These are phyloP conservation scores for Eustalomyia histrio DNA, from an alignment of 2,888 invertebrate genomes.

Conservation along the genomic window DNA sequence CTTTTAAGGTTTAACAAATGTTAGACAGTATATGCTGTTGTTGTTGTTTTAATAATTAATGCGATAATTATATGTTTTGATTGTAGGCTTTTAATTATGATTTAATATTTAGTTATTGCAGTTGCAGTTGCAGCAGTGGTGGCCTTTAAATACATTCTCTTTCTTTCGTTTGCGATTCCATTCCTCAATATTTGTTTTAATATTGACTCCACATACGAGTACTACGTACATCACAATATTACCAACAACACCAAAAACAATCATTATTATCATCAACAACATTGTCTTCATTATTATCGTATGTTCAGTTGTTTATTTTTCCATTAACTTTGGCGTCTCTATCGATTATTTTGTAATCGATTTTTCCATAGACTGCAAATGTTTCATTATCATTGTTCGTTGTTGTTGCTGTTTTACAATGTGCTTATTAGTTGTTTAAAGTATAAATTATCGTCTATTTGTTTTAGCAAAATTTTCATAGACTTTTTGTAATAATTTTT, in stretches of 20 bases:
- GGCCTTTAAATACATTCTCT: neutral
- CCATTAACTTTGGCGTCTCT: constrained; percentile 50
- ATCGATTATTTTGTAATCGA: constrained; percentile 55
- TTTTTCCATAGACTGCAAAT: constrained; percentile 14
- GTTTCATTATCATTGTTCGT: neutral
- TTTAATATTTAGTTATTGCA: constrained; percentile 66
- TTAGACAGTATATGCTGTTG: constrained; percentile 10
- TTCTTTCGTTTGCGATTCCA: neutral
- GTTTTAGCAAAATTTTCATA: constrained; percentile 10
- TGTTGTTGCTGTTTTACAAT: constrained; percentile 41
- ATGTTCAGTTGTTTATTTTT: neutral
- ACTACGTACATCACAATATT: constrained; percentile 9
- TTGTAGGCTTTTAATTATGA: constrained; percentile 68
- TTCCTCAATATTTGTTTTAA: constrained; percentile 27
- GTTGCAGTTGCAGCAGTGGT: constrained; percentile 25
- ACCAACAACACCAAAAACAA: constrained; percentile 8
- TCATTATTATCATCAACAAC: constrained; percentile 3
- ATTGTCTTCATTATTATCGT: constrained; percentile 4
- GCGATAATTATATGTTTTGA: constrained; percentile 69
- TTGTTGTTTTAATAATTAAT: constrained; percentile 68
- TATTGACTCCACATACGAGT: constrained; percentile 7
- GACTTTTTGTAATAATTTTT: neutral
- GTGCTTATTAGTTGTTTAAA: constrained; percentile 56
- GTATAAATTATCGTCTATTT: constrained; percentile 49
- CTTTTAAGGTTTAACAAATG: neutral